These are phyloP conservation scores for Galemys pyrenaicus DNA, from an alignment of 2,113 vertebrate species.

Conservation along the genomic window DNA sequence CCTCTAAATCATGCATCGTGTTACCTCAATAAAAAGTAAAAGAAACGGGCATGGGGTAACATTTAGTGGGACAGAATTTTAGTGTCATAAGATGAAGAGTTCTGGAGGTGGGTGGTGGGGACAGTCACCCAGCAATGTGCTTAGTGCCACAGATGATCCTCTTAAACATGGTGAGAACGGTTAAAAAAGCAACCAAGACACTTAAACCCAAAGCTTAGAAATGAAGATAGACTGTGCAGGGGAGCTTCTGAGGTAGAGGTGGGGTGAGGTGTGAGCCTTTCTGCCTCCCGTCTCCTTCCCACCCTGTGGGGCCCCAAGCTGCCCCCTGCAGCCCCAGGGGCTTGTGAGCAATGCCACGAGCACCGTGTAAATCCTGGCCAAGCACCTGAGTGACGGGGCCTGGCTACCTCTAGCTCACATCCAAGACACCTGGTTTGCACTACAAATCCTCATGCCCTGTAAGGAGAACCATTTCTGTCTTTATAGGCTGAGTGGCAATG, in stretches of 20 bases:
- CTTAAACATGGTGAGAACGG: neutral
- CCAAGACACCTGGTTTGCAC: neutral
- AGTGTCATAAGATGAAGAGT: neutral
- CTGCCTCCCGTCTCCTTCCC: neutral
- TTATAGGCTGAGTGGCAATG: neutral
- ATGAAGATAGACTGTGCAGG: neutral
- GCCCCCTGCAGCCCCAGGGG: neutral
- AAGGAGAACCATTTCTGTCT: neutral
- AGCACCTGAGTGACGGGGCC: neutral
- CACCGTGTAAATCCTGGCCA: neutral
- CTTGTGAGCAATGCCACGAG: neutral
- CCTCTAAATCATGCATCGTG: too few species aligned
- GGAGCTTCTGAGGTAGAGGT: neutral
- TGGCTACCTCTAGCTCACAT: neutral
- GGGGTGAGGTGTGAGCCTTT: neutral
- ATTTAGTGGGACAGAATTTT: neutral
- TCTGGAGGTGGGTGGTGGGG: neutral
- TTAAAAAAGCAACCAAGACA: neutral
- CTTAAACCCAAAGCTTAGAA: neutral
- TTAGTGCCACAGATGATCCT: neutral
- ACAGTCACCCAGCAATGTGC: neutral
- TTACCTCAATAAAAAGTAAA: too few species aligned
- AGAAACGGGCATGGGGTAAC: neutral
- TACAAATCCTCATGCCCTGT: neutral
- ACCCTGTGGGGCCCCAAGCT: neutral